phyloP scores from a whole-genome alignment of 53 echinoderm and acorn worm species.

The Astropecten irregularis region DNA sequence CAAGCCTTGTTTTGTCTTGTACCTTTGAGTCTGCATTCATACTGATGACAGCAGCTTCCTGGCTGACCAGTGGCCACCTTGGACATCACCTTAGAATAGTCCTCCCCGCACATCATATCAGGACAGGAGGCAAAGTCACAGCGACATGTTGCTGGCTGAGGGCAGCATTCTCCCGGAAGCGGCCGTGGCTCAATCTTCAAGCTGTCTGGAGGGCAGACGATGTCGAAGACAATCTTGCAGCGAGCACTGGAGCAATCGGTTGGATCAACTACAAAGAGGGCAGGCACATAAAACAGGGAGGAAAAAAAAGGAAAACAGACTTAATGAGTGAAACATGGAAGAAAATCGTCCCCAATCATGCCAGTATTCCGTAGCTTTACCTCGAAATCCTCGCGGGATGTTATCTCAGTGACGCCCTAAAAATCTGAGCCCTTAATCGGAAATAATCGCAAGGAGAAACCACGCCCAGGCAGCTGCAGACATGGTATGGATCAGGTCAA shows the following conservation, averaged over 20 bases:
- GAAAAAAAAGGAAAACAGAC: neutral
- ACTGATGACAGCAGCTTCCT: conserved; percentile 88
- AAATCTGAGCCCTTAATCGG: too few species aligned
- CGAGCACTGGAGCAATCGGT: conserved; percentile 73
- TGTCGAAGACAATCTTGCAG: conserved; percentile 76
- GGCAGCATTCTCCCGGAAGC: conserved; percentile 87
- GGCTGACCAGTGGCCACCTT: conserved; percentile 71
- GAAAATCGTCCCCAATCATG: neutral
- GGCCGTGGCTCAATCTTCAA: conserved; percentile 69
- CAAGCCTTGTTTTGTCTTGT: too few species aligned
- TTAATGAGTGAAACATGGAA: neutral
- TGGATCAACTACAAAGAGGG: conserved; percentile 29
- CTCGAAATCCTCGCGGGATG: too few species aligned
- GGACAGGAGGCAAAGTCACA: conserved; percentile 83
- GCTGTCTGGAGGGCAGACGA: conserved; percentile 87
- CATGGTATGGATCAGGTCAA: too few species aligned
- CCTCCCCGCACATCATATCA: conserved; percentile 76
- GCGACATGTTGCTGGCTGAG: conserved; percentile 74
- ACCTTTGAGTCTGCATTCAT: conserved; percentile 85
- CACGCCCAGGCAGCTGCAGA: too few species aligned
- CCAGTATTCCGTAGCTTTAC: neutral
- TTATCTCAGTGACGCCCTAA: too few species aligned
- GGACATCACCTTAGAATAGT: conserved; percentile 72
- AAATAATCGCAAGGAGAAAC: too few species aligned
- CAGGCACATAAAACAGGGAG: neutral